Evolutionary conservation across 64 coral and sea anemone genomes (phyloP).

Genomic region (Trachythela sp.): DNA sequence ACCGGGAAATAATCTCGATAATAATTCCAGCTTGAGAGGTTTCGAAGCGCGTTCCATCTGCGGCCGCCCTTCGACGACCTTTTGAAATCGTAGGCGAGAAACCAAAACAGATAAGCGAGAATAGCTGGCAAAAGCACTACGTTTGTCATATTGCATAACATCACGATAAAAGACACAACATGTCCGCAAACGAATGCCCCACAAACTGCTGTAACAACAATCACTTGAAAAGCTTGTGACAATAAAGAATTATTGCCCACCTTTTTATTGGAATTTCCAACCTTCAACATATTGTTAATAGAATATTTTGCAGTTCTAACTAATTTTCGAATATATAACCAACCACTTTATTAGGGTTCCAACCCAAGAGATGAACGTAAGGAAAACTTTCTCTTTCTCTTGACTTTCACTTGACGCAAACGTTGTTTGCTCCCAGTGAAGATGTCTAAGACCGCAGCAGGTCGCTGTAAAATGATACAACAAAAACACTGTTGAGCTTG

Average conservation of each 20-base stretch:
- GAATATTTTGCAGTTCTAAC: too few species aligned
- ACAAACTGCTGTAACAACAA: conserved; percentile 3
- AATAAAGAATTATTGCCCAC: not conserved
- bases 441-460: not conserved
- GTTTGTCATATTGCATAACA: conserved; percentile 26
- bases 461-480: not conserved
- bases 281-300: not conserved
- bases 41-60: conserved; percentile 16
- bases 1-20: conserved; percentile 50
- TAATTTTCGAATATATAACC: too few species aligned
- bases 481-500: not conserved
- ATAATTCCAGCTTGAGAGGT: conserved; percentile 7
- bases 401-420: not conserved
- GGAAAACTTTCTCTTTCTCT: not conserved
- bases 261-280: not conserved
- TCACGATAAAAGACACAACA: conserved; percentile 50
- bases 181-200: not conserved
- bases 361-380: too few species aligned
- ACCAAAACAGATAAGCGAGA: conserved; percentile 67
- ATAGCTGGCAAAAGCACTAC: conserved; percentile 29
- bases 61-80: conserved; percentile 61
- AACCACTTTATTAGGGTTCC: too few species aligned
- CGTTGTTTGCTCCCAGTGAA: not conserved
- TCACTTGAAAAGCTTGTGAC: not conserved
- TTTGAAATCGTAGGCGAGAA: conserved; percentile 53